These are phyloP conservation scores for Lasiommata megera DNA, from an alignment of 2,888 invertebrate species.

Conservation along the genomic window DNA sequence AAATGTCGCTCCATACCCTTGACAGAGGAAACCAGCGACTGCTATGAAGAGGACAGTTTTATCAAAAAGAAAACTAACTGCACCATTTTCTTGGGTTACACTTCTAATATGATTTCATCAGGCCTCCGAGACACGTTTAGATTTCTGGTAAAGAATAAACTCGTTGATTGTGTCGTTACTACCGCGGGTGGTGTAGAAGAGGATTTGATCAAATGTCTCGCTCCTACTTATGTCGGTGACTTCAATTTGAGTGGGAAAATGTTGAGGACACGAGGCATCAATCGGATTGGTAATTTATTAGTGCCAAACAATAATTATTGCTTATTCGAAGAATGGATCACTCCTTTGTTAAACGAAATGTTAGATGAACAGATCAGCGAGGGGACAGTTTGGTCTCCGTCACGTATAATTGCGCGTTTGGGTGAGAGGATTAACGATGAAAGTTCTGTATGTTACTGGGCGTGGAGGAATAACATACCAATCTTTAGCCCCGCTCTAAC, in stretches of 20 bases:
- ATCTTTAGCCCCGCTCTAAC: constrained; percentile 98
- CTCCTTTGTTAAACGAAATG: constrained; percentile 95
- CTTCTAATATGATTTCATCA: constrained; percentile 98
- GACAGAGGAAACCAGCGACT: constrained; percentile 83
- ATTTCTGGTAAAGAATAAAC: constrained; percentile 83
- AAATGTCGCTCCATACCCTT: constrained; percentile 86
- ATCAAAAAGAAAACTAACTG: constrained; percentile 90
- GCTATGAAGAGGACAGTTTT: constrained; percentile 89
- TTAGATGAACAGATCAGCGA: constrained; percentile 90
- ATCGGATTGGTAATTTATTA: constrained; percentile 93
- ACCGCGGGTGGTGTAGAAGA: constrained; percentile 99
- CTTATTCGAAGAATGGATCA: constrained; percentile 98
- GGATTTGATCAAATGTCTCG: constrained; percentile 98
- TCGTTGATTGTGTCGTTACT: constrained; percentile 98
- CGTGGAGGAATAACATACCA: constrained; percentile 97
- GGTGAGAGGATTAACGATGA: constrained; percentile 95
- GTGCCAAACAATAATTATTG: constrained; percentile 99
- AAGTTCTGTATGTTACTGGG: constrained; percentile 98
- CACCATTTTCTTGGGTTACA: constrained; percentile 98
- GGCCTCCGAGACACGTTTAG: constrained; percentile 95
- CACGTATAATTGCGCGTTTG: constrained; percentile 82
- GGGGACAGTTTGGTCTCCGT: constrained; percentile 92
- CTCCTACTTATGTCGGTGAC: constrained; percentile 96
- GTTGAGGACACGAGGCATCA: constrained; percentile 92
- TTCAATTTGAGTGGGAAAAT: constrained; percentile 91